Conservation (phyloP, 1,140 invertebrate genomes). For the Scaptomyza montana region DNA sequence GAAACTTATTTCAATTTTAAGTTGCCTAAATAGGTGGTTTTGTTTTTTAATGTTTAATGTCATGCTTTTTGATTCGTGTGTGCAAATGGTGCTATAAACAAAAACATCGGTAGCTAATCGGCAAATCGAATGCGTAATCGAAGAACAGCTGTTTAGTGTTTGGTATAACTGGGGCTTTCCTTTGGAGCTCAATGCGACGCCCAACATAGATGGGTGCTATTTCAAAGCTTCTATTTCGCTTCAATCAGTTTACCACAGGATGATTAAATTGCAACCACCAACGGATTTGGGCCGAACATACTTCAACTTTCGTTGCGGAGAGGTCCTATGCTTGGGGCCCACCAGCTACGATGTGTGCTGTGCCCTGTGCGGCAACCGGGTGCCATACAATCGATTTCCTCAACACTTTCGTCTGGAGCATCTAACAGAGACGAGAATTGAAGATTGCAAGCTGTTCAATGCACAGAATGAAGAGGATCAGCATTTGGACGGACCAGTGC, state of each 20-base stretch:
- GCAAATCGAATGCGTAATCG: slow-evolving; percentile 15
- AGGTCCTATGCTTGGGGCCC: slow-evolving; percentile 54
- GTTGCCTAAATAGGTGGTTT: too few species aligned
- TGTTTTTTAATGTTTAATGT: neutral
- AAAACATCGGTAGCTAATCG: neutral
- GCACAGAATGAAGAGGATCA: slow-evolving; percentile 11
- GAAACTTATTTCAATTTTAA: too few species aligned
- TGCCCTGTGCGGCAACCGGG: slow-evolving; percentile 53
- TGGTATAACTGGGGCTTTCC: slow-evolving; percentile 4
- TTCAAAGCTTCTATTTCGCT: neutral
- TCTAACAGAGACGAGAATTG: slow-evolving; percentile 19
- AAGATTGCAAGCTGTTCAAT: slow-evolving; percentile 10
- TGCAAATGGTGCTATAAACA: neutral
- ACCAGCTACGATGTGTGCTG: slow-evolving; percentile 64
- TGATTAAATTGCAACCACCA: slow-evolving; percentile 57
- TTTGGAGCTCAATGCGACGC: slow-evolving; percentile 35
- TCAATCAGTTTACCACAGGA: slow-evolving; percentile 20
- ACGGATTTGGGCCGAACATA: slow-evolving; percentile 10
- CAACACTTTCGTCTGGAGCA: slow-evolving; percentile 62
- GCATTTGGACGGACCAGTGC: slow-evolving; percentile 24
- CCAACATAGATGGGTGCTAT: slow-evolving; percentile 25
- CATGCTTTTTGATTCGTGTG: too few species aligned
- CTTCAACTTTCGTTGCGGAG: slow-evolving; percentile 62
- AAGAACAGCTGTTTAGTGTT: slow-evolving; percentile 25
- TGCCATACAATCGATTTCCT: slow-evolving; percentile 55